Evolutionary conservation across 2,888 invertebrate species (phyloP), one percentile per base, ranked within the genome.

Genomic region (Rhaphigaster nebulosa): DNA sequence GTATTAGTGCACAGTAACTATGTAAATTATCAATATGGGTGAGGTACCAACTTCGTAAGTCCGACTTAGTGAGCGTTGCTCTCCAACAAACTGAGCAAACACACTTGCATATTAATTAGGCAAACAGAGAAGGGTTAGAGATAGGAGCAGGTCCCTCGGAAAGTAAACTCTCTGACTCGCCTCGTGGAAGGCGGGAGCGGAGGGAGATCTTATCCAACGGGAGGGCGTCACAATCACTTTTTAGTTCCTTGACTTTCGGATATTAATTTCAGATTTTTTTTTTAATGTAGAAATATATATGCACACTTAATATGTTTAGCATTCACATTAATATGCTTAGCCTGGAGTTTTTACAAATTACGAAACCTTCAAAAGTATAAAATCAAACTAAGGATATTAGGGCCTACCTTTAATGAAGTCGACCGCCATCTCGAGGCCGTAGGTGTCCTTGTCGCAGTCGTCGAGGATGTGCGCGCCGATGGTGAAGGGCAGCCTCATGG

Each of bases 391-490:
- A n/a, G n/a, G n/a, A n/a, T n/a, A n/a, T n/a, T 87, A 98, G 94
- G 41, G 12, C 96, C 95, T 94, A 98, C 98, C 98, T 96, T 98
- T 98, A 92, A 98, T 98, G 94, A 98, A 98, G 94, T 98, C 98
- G n/a, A 98, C 97, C 29, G 98, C 98, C 96, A 98, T 98, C 94
- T 98, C 98, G 92, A 98, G 94, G 0, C 98, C 98, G 93, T 98
- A 98, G 0, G 98, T 98, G 93, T 98, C 98, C 94, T 98, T 97
- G 94, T 98, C 98, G 94, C 98, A 98, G 94, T 98, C 98, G 93
- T 98, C 98, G 92, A 98, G 95, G 90, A 98, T 96, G 93, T 98
- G 97, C 20, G 98, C 98, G 60, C 98, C 98, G 23, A 98, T 94
- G 12, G 95, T 96, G 90, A 98, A 96, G 92, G 97, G 34, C 90